Evolutionary conservation across 2,113 vertebrate genomes (phyloP).

Genomic region (Vimba vimba): DNA sequence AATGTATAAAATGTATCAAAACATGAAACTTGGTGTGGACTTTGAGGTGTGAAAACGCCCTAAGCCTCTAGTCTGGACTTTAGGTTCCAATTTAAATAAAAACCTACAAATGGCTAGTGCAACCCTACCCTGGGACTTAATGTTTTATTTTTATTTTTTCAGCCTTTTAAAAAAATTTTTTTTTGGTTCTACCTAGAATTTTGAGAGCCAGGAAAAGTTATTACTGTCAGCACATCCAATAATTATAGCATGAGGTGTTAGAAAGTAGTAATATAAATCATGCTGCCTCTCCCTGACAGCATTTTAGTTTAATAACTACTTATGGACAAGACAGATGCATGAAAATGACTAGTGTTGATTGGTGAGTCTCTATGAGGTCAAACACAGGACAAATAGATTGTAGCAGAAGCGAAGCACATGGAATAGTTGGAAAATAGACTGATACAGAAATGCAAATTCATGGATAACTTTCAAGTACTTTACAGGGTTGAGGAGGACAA

Average conservation of each 20-base stretch:
- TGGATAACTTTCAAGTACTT: neutral
- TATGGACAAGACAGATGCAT: slow-evolving; percentile 25
- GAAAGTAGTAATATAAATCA: slow-evolving; percentile 33
- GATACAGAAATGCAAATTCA: neutral
- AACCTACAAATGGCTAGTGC: too few relatives aligned
- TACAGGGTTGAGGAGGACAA: neutral
- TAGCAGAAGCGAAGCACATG: neutral
- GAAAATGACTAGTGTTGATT: slow-evolving; percentile 23
- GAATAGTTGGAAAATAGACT: neutral
- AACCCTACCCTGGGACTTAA: neutral
- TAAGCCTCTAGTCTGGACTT: too few relatives aligned
- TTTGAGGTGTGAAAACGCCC: too few relatives aligned
- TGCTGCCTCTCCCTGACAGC: neutral
- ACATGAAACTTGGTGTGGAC: too few relatives aligned
- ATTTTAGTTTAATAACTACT: slow-evolving; percentile 32
- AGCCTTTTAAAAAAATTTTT: too few relatives aligned
- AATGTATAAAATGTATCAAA: too few relatives aligned
- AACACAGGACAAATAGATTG: neutral
- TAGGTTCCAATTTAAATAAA: too few relatives aligned
- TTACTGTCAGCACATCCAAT: slow-evolving; percentile 34
- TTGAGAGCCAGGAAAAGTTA: neutral
- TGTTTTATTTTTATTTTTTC: neutral
- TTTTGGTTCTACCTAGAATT: neutral
- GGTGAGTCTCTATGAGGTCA: slow-evolving; percentile 27
- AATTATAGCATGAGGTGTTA: slow-evolving; percentile 43